Base-by-base conservation (phyloP, 2,797 vertebrate species). In the Gymnodraco acuticeps region DNA sequence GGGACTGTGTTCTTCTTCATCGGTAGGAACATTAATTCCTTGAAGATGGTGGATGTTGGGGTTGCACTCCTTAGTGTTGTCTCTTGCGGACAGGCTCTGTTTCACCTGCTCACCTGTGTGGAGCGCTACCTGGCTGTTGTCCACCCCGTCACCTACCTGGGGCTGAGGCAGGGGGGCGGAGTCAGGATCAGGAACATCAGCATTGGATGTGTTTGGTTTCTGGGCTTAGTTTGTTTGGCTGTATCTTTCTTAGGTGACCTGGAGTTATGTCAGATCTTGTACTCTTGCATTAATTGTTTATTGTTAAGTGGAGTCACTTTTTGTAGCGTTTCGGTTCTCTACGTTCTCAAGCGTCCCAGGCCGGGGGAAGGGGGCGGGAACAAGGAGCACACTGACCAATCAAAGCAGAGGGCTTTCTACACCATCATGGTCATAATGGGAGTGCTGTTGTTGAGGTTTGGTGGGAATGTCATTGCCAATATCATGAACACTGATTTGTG, bases 41-140 rank as follows among this genome's bases (percentile, higher is more conserved):
- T n/a, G n/a, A n/a, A n/a, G n/a, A n/a, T n/a, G n/a, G n/a, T n/a
- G n/a, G n/a, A n/a, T n/a, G n/a, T n/a, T n/a, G n/a, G n/a, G n/a
- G n/a, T n/a, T n/a, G n/a, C n/a, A n/a, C n/a, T n/a, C n/a, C n/a
- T n/a, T n/a, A n/a, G n/a, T n/a, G n/a, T n/a, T n/a, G n/a, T n/a
- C n/a, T n/a, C n/a, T n/a, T n/a, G n/a, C n/a, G n/a, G n/a, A n/a
- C n/a, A n/a, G n/a, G n/a, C n/a, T n/a, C n/a, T n/a, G n/a, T n/a
- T n/a, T n/a, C n/a, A n/a, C n/a, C n/a, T n/a, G n/a, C n/a, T n/a
- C n/a, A n/a, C n/a, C n/a, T n/a, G n/a, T n/a, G n/a, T n/a, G n/a
- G n/a, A n/a, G n/a, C n/a, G n/a, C n/a, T 73, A 83, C 58, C 17
- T 67, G 55, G 78, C 78, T 2, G 78, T 81, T 7, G 79, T 78